These are phyloP conservation scores for Megaptera novaeangliae DNA, from an alignment of 2,113 vertebrate species.

Conservation along the genomic window DNA sequence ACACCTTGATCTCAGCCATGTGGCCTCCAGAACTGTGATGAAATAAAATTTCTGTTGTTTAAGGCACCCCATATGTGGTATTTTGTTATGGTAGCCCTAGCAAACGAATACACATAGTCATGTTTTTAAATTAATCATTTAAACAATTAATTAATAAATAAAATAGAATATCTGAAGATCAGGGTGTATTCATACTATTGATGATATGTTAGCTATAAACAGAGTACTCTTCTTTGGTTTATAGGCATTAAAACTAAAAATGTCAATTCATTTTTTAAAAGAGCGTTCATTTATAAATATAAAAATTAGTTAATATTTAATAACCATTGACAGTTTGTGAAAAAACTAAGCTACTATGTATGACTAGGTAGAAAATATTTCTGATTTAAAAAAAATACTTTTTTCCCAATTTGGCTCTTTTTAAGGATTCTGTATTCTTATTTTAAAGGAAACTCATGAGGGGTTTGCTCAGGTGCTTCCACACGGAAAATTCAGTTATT, in stretches of 20 bases:
- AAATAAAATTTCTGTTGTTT: neutral
- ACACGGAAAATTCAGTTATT: constrained; percentile 10
- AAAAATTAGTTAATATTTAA: neutral
- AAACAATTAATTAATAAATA: neutral
- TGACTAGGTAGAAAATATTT: neutral
- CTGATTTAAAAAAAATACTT: neutral
- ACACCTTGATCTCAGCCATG: neutral
- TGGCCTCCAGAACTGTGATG: neutral
- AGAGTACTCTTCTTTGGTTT: neutral
- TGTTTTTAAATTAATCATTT: neutral
- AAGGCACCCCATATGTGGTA: neutral
- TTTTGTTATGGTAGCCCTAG: neutral
- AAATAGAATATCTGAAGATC: neutral
- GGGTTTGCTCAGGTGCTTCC: neutral
- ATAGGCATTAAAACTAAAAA: neutral
- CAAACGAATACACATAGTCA: neutral
- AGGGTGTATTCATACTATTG: neutral
- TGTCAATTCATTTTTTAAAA: neutral
- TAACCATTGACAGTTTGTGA: neutral
- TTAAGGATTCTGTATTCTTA: neutral
- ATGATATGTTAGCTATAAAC: neutral
- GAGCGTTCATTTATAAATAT: neutral
- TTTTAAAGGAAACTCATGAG: neutral
- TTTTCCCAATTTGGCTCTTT: neutral
- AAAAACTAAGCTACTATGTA: neutral